Evolutionary conservation across 2,113 vertebrate genomes (phyloP), one percentile per base, ranked within the genome.

Genomic region (Felis chaus): DNA sequence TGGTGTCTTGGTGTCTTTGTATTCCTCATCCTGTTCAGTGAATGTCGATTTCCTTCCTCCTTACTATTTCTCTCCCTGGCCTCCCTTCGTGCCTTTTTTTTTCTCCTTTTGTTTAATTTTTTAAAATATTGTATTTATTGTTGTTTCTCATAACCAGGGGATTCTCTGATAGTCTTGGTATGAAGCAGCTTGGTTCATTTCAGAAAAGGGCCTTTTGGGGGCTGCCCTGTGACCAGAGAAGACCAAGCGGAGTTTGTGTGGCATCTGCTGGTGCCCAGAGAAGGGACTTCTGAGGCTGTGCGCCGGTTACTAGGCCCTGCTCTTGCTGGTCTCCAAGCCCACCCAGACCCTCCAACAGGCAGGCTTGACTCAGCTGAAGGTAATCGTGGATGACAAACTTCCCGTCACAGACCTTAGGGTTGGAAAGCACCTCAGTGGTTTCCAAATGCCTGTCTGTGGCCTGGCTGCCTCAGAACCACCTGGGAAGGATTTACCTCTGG

Each of bases 91-190:
- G 50, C 85, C 84, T 50, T 93, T 93, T 96, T 96, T 90, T 84
- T 93, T 97, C 90, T 96, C 31, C 66, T 95, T 97, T 96, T 97
- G 97, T 96, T 79, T 95, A 92, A 95, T 83, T 90, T 89, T 92
- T 55, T 10, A 76, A 73, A 89, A 31, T 36, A 41, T 86, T 87
- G 87, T 89, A 25, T 93, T 93, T 92, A 61, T 92, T 83, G 21
- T 86, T 90, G 57, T 61, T 83, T 48, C 50, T 93, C 68, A 48
- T 94, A 86, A 95, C 80, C 95, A 81, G 57, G 69, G 76, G 33
- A 12, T 91, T 92, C 69, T 96, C 97, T 96, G 93, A 73, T 63
- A 68, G 68, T 84, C 57, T 94, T 86, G 89, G 68, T 84, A 23
- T 12, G 65, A 85, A 81, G 83, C 76, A 61, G 41, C 53, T 89